Evolutionary conservation across 2,888 invertebrate genomes (phyloP).

Genomic region (Cryptus viduatorius): DNA sequence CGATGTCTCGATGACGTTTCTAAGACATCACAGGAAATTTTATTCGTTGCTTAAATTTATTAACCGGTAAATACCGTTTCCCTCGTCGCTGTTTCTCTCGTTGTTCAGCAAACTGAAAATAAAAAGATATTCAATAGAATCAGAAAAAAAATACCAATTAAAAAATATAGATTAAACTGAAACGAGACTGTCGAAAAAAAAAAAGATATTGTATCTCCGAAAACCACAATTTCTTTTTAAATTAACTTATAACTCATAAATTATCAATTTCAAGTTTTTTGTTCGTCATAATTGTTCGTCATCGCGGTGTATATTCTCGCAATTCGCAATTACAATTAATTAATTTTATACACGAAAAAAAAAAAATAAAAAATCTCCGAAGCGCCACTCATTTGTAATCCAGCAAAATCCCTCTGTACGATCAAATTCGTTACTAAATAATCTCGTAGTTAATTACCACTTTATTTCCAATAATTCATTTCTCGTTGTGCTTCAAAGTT

Average conservation of each 20-base stretch:
- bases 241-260: not conserved
- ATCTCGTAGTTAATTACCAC: no score
- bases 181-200: no score
- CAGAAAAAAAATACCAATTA: no score
- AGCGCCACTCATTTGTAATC: conserved; percentile 19
- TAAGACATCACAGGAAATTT: no score
- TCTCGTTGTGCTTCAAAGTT: not conserved
- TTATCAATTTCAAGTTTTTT: conserved; percentile 5
- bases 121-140: no score
- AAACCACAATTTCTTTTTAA: no score
- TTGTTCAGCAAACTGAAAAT: no score
- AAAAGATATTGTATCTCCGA: not conserved
- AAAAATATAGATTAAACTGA: no score
- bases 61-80: no score
- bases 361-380: conserved; percentile 26
- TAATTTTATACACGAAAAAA: conserved; percentile 51
- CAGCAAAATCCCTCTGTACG: not conserved
- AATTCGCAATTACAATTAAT: conserved; percentile 40
- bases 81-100: no score
- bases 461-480: not conserved
- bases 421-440: not conserved
- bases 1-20: no score
- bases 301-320: conserved; percentile 21
- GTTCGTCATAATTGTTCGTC: not conserved
- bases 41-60: no score